Evolutionary conservation across 2,797 vertebrate genomes (phyloP).

Genomic region (Telmatherina bonti): DNA sequence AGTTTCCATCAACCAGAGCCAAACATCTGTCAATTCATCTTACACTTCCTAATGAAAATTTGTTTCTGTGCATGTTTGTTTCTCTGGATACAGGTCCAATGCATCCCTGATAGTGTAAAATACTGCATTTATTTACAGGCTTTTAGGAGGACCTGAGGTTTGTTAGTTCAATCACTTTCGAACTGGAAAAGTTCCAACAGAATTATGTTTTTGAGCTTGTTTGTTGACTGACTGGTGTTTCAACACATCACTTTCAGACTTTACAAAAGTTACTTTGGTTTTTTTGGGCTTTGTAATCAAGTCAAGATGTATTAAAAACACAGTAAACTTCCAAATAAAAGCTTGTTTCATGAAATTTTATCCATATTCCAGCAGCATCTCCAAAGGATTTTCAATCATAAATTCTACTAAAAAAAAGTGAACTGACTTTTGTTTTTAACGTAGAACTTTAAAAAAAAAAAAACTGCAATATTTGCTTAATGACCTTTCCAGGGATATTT

Average conservation of each 20-base stretch:
- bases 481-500: too few species aligned
- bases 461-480: too few species aligned
- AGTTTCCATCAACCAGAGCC: slow-evolving; percentile 47
- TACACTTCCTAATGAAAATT: slow-evolving; percentile 69
- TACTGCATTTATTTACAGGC: not conserved
- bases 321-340: too few species aligned
- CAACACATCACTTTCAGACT: not conserved
- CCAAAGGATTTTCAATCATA: too few species aligned
- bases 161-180: not conserved
- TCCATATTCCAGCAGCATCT: too few species aligned
- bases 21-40: slow-evolving; percentile 73
- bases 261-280: too few species aligned
- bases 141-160: not conserved
- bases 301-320: too few species aligned
- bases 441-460: too few species aligned
- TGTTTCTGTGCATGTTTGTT: not conserved
- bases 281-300: not conserved
- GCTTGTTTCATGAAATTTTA: too few species aligned
- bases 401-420: too few species aligned
- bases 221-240: not conserved
- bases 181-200: too few species aligned
- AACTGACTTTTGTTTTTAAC: too few species aligned
- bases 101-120: not conserved
- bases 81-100: not conserved
- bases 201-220: not conserved